A percentile compares a stretch with the other conserved stretches of the same genome.
Conservation (phyloP, 2,113 vertebrate genomes). For the Cephalopterus ornatus region DNA sequence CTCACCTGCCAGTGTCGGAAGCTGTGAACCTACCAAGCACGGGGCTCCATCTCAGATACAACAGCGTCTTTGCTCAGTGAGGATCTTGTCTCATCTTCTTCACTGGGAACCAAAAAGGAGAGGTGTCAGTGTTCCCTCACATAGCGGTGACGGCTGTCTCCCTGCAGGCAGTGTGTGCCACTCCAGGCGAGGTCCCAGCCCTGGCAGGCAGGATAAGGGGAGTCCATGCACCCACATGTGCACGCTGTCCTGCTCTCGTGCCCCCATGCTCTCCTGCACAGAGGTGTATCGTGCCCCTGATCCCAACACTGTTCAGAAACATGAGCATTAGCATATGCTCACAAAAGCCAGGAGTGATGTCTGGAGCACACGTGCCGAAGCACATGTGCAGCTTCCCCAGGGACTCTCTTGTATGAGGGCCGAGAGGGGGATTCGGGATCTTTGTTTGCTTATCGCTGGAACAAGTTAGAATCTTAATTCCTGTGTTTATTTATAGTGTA, state of each 20-base stretch:
- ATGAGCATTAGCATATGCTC: fast-evolving
- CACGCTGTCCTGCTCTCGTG: not conserved
- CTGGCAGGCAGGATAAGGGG: not conserved
- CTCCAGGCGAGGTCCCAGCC: not conserved
- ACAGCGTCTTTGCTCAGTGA: conserved; percentile 35
- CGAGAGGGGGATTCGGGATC: not conserved
- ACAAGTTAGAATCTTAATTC: conserved; percentile 61
- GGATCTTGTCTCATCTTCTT: conserved; percentile 71
- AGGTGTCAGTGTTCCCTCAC: not conserved
- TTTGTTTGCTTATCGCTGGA: conserved; percentile 61
- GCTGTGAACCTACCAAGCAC: conserved; percentile 71
- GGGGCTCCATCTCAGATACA: conserved; percentile 65
- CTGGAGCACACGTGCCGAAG: not conserved
- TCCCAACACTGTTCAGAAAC: not conserved
- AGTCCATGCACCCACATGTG: not conserved
- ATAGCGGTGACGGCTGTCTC: fast-evolving
- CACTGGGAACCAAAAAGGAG: conserved; percentile 57
- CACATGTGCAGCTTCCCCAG: not conserved
- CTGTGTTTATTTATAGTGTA: conserved; percentile 61
- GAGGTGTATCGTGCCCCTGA: fast-evolving
- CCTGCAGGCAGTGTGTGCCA: not conserved
- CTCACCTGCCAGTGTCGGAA: not conserved
- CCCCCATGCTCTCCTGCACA: fast-evolving
- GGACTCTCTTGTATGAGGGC: conserved; percentile 21
- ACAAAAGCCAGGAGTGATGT: not conserved